Evolutionary conservation across 2,797 vertebrate genomes (phyloP), one percentile per base, ranked within the genome.

Genomic region (Sebastolobus altivelis): DNA sequence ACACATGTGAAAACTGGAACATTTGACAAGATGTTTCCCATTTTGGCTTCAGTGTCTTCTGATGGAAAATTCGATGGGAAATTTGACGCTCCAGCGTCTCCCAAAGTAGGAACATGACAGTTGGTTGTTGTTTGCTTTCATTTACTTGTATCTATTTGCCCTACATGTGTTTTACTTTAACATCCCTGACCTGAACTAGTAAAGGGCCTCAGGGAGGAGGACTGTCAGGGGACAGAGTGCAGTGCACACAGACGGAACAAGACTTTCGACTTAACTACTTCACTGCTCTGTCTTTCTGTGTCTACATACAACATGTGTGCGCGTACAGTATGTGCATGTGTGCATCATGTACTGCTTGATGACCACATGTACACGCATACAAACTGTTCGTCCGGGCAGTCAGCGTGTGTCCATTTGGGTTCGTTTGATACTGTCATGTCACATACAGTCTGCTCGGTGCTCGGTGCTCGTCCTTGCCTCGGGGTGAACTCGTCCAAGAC

Each of bases 161-260:
- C 72, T 77, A 77, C 91, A 91, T 90, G 90, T 92, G 89, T 91
- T 94, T 92, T 87, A 63, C 69, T 91, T 93, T 89, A 92, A 90
- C 90, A 85, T 91, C 85, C 14, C 81, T 91, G 88, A 92, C 87
- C 91, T 88, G 79, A 78, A 65, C 83, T 63, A 77, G 80, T 35
- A 38, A 12, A 70, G 9, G 71, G 65, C 91, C 87, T 56, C 35
- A 73, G 87, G 89, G 75, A 84, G 61, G 40, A 56, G 46, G 14
- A 80, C 59, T 82, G 80, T 86, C 74, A 84, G 31, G 71, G 67
- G 78, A 86, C 71, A 33, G 59, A 63, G 37, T 22, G 37, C 68
- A 77, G 37, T 22, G 37, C 68, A 77, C 46, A 77, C 83, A 85
- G 66, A 58, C 56, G 59, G 49, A 89, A 83, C 43, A 60, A 9